Conservation (phyloP, 2,888 invertebrate species). For the Calliscelio sp. region DNA sequence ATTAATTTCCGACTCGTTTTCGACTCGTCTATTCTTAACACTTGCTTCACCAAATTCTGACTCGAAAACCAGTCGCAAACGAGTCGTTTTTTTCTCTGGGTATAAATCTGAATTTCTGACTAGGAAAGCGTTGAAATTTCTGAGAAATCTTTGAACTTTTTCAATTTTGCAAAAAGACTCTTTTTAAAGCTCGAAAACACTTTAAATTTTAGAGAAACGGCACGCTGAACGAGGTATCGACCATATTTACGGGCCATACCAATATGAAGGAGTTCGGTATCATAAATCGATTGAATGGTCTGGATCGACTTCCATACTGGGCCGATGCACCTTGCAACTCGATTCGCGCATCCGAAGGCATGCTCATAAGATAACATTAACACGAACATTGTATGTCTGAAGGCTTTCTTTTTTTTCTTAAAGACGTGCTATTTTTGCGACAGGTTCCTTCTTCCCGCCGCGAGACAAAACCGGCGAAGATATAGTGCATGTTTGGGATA, state of each 20-base stretch:
- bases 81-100: too few relatives aligned
- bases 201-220: conserved; percentile 90
- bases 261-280: conserved; percentile 93
- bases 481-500: conserved; percentile 92
- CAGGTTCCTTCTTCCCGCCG: conserved; percentile 94
- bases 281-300: conserved; percentile 91
- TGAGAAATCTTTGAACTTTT: too few relatives aligned
- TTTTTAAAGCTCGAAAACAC: too few relatives aligned
- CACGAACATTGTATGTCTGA: background rate
- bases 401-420: too few relatives aligned
- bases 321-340: conserved; percentile 90
- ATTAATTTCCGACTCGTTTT: too few relatives aligned
- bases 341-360: conserved; percentile 86
- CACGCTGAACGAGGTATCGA: conserved; percentile 92
- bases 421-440: too few relatives aligned
- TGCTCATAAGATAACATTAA: conserved; percentile 1
- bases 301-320: conserved; percentile 92
- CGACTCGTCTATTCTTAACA: too few relatives aligned
- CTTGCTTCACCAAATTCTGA: too few relatives aligned
- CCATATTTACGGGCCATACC: conserved; percentile 91
- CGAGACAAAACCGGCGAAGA: conserved; percentile 88
- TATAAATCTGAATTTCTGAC: too few relatives aligned
- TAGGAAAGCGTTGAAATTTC: too few relatives aligned
- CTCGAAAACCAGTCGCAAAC: too few relatives aligned
- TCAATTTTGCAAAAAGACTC: too few relatives aligned